Evolutionary conservation across 2,797 vertebrate genomes (phyloP).

Genomic region (Gastrophryne carolinensis): DNA sequence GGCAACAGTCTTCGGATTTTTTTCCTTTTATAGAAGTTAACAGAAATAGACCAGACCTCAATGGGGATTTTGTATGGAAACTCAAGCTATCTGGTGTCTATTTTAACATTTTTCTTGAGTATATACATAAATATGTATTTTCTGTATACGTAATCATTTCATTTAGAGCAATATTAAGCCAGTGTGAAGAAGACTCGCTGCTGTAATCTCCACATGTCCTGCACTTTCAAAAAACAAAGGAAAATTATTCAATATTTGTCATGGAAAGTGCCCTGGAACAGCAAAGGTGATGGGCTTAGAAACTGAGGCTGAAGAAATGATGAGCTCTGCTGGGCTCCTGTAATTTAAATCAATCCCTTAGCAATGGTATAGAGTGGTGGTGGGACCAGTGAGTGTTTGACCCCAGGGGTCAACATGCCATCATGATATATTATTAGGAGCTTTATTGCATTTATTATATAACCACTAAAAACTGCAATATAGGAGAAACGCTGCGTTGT

Average conservation of each 20-base stretch:
- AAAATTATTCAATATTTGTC: conserved; percentile 20
- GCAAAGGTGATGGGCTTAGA: background rate
- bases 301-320: conserved; percentile 9
- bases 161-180: too few species aligned
- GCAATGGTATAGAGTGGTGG: background rate
- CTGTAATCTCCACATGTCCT: background rate
- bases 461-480: background rate
- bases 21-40: too few species aligned
- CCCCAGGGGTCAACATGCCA: background rate
- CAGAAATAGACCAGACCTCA: too few species aligned
- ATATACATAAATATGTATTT: too few species aligned
- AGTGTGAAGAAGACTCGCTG: too few species aligned
- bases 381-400: background rate
- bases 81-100: too few species aligned
- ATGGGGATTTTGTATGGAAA: too few species aligned
- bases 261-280: conserved; percentile 7
- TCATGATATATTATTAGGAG: background rate
- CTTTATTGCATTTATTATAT: background rate
- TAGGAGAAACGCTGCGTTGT: background rate
- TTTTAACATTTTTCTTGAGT: too few species aligned
- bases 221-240: background rate
- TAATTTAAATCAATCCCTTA: background rate
- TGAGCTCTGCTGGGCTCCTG: background rate
- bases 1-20: too few species aligned
- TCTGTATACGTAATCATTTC: too few species aligned